phyloP scores from a whole-genome alignment of 2,113 vertebrate genomes.

The Galeopterus variegatus region DNA sequence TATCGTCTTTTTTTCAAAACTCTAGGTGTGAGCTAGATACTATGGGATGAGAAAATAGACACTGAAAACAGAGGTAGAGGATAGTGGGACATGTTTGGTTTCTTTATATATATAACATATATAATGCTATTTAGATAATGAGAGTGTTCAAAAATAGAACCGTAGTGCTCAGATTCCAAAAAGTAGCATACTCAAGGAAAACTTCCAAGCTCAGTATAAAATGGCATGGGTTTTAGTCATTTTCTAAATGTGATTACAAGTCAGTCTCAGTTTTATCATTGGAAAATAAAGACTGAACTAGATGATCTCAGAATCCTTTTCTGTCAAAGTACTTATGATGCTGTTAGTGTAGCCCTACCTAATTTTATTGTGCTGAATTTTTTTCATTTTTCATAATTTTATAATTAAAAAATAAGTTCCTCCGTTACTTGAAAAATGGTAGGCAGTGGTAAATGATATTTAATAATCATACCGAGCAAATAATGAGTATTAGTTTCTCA shows the following conservation, averaged over 20 bases:
- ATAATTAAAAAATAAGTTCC: neutral
- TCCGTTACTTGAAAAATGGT: neutral
- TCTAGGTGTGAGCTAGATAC: accelerated
- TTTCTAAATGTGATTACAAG: neutral
- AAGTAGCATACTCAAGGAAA: neutral
- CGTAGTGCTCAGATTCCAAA: neutral
- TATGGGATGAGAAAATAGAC: neutral
- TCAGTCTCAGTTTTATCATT: neutral
- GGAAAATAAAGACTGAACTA: neutral
- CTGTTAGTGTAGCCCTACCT: neutral
- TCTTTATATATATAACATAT: too few relatives aligned
- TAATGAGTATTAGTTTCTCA: neutral
- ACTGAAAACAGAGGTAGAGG: neutral
- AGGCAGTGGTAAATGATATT: neutral
- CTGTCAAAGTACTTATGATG: neutral
- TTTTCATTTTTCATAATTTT: neutral
- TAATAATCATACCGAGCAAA: neutral
- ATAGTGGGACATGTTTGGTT: neutral
- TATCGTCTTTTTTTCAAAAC: neutral
- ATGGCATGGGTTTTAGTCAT: neutral
- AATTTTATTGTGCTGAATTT: neutral
- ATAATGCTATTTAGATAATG: neutral
- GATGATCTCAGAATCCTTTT: neutral
- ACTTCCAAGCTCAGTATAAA: neutral
- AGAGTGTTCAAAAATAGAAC: neutral